phyloP scores from a whole-genome alignment of 2,888 invertebrate genomes.

The Druceiella hillmani region DNA sequence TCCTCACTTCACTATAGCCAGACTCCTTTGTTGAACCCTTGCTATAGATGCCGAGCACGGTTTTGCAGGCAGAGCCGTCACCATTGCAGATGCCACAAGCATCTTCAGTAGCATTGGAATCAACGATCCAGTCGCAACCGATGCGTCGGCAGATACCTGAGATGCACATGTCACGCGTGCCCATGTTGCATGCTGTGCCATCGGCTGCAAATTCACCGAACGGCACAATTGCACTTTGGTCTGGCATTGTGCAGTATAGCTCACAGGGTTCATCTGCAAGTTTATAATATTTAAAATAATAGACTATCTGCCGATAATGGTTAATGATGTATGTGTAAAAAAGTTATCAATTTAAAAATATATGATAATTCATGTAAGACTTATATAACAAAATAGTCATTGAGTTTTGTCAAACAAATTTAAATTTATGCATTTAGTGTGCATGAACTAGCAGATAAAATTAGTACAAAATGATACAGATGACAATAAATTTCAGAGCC shows the following conservation, averaged over 20 bases:
- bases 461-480: too few relatives aligned
- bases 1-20: conserved; percentile 50
- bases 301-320: too few relatives aligned
- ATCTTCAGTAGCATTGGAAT: conserved; percentile 74
- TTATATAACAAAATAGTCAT: too few relatives aligned
- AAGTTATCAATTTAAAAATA: too few relatives aligned
- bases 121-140: conserved; percentile 87
- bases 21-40: conserved; percentile 52
- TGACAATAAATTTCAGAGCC: too few relatives aligned
- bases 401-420: too few relatives aligned
- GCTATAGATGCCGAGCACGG: conserved; percentile 68
- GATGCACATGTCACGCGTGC: conserved; percentile 81
- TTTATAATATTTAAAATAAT: too few relatives aligned
- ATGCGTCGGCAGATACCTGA: conserved; percentile 65
- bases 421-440: too few relatives aligned
- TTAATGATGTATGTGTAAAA: too few relatives aligned
- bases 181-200: conserved; percentile 80
- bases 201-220: conserved; percentile 72
- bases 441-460: too few relatives aligned
- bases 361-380: too few relatives aligned
- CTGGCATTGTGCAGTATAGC: conserved; percentile 73
- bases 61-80: conserved; percentile 74
- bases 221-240: conserved; percentile 67
- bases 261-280: conserved; percentile 69
- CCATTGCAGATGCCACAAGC: conserved; percentile 84